Conservation (phyloP, 2,888 invertebrate species). For the Pegoplata infirma region DNA sequence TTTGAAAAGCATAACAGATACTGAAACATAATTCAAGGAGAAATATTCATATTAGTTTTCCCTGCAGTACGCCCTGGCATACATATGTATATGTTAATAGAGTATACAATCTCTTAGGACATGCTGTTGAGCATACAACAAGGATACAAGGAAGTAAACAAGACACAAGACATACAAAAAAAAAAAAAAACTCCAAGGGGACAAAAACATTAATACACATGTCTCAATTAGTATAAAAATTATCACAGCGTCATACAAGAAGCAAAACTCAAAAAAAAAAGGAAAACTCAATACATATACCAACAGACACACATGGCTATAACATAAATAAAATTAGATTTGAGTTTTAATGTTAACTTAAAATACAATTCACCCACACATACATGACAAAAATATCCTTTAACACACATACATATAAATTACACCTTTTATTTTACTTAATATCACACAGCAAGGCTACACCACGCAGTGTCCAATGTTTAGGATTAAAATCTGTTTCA, state of each 20-base stretch:
- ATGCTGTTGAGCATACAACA: not conserved
- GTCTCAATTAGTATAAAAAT: not conserved
- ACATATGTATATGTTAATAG: too few relatives aligned
- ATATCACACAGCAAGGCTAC: conserved; percentile 98
- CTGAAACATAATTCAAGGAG: too few relatives aligned
- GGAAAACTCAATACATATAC: too few relatives aligned
- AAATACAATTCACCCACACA: conserved; percentile 25
- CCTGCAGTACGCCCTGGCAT: too few relatives aligned
- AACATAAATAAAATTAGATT: not conserved
- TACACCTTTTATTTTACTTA: conserved; percentile 82
- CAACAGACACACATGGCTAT: conserved; percentile 14
- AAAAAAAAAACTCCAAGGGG: too few relatives aligned
- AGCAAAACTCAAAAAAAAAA: not conserved
- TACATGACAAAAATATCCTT: conserved; percentile 39
- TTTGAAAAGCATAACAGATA: too few relatives aligned
- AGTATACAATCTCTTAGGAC: not conserved
- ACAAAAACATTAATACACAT: not conserved
- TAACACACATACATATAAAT: conserved; percentile 16
- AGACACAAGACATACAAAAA: not conserved
- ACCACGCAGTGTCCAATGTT: conserved; percentile 96
- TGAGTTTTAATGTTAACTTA: not conserved
- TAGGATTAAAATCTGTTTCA: conserved; percentile 93
- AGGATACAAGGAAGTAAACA: not conserved
- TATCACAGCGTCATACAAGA: not conserved
- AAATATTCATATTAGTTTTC: too few relatives aligned